Evolutionary conservation across 2,888 invertebrate genomes (phyloP).

Genomic region (Podotricha telesiphe): DNA sequence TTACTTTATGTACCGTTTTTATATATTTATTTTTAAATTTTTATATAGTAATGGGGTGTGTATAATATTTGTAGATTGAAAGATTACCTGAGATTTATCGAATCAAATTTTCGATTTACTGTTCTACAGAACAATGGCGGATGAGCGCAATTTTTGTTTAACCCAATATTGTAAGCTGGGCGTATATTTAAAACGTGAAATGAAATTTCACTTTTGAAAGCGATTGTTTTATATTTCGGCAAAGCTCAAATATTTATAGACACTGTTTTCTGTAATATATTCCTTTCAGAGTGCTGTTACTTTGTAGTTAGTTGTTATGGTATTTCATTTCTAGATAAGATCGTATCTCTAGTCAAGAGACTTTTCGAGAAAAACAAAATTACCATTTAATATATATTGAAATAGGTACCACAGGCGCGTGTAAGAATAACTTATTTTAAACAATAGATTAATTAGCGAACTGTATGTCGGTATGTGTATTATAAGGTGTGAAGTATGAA

Average conservation of each 20-base stretch:
- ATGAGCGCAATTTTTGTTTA: conserved; percentile 30
- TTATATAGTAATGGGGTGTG: conserved; percentile 32
- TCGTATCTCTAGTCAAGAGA: conserved; percentile 82
- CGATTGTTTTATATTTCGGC: conserved; percentile 67
- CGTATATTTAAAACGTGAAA: conserved; percentile 60
- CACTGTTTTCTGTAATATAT: conserved; percentile 57
- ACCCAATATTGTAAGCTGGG: conserved; percentile 32
- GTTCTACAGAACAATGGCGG: conserved; percentile 34
- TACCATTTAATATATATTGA: conserved; percentile 79
- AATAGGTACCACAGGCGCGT: conserved; percentile 72
- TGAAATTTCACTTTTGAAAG: conserved; percentile 71
- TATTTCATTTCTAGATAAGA: conserved; percentile 75
- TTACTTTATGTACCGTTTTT: conserved; percentile 29
- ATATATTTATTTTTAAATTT: conserved; percentile 19
- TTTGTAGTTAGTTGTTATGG: conserved; percentile 65
- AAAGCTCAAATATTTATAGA: conserved; percentile 77
- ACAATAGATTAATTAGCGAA: conserved; percentile 58
- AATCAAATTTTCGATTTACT: conserved; percentile 46
- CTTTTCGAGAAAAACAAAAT: conserved; percentile 68
- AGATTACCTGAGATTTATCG: conserved; percentile 43
- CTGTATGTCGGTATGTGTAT: conserved; percentile 64
- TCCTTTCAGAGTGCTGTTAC: conserved; percentile 78
- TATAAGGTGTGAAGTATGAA: conserved; percentile 56
- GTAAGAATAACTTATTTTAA: conserved; percentile 73
- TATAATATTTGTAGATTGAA: conserved; percentile 38